Base-by-base conservation (phyloP, 2,888 invertebrate genomes). In the Piscicola geometra region DNA sequence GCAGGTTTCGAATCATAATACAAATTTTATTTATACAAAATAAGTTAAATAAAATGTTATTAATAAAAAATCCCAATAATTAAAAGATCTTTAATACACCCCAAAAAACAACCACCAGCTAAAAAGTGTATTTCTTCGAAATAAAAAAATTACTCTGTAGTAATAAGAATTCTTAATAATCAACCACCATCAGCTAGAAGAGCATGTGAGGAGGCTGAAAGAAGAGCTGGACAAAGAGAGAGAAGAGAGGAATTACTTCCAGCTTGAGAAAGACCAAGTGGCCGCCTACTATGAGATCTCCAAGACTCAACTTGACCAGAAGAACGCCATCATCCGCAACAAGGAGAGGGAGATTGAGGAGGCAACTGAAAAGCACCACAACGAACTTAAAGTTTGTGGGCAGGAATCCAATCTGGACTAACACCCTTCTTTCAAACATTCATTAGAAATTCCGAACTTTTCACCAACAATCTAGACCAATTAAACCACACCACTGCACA, bases 261-360 rank as follows among this genome's bases (percentile, higher is more conserved):
- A 96, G 86, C 86, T 96, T 81, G 97, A 97, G 87, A 88, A 96
- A 80, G 96, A 96, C 85, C 95, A 95, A 77, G 83, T 96, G 25
- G 89, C 93, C 80, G 93, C 93, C 1, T 95, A 94, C 84, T 97
- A 96, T 96, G 95, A 96, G 86, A 94, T 96, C 75, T 92, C 94
- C 0, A 89, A 93, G 80, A 90, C 92, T 81, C 93, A 96, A 83
- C 86, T 95, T 64, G 93, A 94, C 82, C 93, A 94, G 87, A 90
- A 90, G 18, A 90, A 90, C 83, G 91, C 92, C 3, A 85, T 86
- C 77, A 81, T 87, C 0, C 88, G 91, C 81, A 90, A 91, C 82
- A 92, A 91, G 85, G 92, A 94, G 83, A 88, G 93, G 80, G 93
- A 93, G 80, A 91, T 94, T 80, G 94, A 94, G 86, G 92, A 94